Conservation (phyloP, 2,113 vertebrate genomes). For the Percopsis transmontana region DNA sequence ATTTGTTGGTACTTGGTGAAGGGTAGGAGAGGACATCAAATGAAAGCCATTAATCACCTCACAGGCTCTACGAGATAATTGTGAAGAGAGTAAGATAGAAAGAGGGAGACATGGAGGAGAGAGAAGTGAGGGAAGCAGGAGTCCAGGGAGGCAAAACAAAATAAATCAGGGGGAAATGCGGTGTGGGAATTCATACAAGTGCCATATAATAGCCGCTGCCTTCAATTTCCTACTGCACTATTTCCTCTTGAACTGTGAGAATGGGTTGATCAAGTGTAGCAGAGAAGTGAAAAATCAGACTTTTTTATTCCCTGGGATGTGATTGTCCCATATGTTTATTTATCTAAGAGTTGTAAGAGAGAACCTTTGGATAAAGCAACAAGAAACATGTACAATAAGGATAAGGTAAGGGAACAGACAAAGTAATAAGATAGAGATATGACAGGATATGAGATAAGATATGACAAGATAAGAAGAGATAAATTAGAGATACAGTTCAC, state of each 20-base stretch:
- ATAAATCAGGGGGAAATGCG: slow-evolving; percentile 70
- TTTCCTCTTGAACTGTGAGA: slow-evolving; percentile 13
- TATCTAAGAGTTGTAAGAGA: slow-evolving; percentile 33
- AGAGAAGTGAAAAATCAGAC: slow-evolving; percentile 59
- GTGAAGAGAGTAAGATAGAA: slow-evolving; percentile 70
- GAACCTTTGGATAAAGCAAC: too few species aligned
- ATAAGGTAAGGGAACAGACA: too few species aligned
- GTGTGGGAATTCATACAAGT: slow-evolving; percentile 58
- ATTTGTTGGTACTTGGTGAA: slow-evolving; percentile 79
- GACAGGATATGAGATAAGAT: too few species aligned
- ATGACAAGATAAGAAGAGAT: too few species aligned
- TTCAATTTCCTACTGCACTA: slow-evolving; percentile 56
- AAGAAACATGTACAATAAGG: too few species aligned
- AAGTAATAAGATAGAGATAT: too few species aligned
- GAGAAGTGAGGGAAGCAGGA: slow-evolving; percentile 49
- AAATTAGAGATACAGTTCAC: too few species aligned
- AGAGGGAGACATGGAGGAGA: slow-evolving; percentile 11
- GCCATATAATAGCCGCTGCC: slow-evolving; percentile 56
- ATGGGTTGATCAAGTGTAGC: slow-evolving; percentile 47
- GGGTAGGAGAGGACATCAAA: slow-evolving; percentile 78
- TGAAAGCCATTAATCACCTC: slow-evolving; percentile 86
- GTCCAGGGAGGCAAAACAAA: slow-evolving; percentile 63
- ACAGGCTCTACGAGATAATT: slow-evolving; percentile 81
- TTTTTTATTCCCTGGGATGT: slow-evolving; percentile 48
- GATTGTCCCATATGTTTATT: slow-evolving; percentile 39